These are phyloP conservation scores for Chloroceryle inda DNA, from an alignment of 2,797 vertebrate species.

Conservation along the genomic window DNA sequence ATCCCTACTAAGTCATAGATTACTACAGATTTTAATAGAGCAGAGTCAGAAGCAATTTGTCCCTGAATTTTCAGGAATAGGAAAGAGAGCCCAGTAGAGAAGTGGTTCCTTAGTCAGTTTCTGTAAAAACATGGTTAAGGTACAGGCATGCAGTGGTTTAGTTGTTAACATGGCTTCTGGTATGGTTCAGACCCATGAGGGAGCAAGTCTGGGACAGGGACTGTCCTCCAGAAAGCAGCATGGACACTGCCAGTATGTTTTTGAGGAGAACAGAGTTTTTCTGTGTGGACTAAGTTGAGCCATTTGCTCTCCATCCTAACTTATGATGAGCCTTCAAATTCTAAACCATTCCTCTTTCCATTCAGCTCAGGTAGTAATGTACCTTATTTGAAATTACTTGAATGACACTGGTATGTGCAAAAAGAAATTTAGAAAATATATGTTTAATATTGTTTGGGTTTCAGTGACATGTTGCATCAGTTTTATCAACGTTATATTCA, in stretches of 20 bases:
- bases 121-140: not conserved
- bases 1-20: not conserved
- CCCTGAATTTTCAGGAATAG: not conserved
- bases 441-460: not conserved
- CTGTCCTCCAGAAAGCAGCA: not conserved
- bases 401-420: not conserved
- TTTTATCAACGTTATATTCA: not conserved
- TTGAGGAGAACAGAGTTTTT: not conserved
- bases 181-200: not conserved
- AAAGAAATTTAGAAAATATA: not conserved
- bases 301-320: not conserved
- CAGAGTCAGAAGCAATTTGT: not conserved
- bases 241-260: not conserved
- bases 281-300: not conserved
- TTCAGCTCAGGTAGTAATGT: not conserved
- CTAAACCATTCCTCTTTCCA: accelerated
- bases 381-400: not conserved
- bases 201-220: not conserved
- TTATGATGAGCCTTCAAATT: not conserved
- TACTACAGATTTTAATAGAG: not conserved
- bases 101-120: not conserved
- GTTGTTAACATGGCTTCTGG: not conserved
- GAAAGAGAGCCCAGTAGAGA: not conserved
- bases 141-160: not conserved
- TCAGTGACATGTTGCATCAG: not conserved